Evolutionary conservation across 1,140 invertebrate species (phyloP).

Genomic region (Parapsyche elsis): DNA sequence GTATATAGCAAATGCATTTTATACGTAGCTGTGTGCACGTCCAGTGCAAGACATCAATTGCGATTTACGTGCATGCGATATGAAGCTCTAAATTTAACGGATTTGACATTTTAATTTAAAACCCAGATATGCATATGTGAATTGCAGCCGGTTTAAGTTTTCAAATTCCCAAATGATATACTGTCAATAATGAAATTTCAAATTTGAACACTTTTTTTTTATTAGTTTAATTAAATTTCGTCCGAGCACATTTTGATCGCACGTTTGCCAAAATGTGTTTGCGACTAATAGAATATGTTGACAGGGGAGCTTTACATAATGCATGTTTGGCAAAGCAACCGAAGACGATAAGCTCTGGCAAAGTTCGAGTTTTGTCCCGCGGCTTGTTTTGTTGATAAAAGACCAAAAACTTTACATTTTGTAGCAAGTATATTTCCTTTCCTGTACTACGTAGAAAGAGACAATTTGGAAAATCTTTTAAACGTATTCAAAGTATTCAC

Average conservation of each 20-base stretch:
- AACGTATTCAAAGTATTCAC: too few relatives aligned
- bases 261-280: not conserved
- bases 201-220: not conserved
- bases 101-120: not conserved
- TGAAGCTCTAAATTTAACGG: constrained; percentile 5
- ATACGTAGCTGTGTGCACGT: not conserved
- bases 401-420: too few relatives aligned
- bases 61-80: constrained; percentile 15
- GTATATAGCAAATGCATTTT: not conserved
- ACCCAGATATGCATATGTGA: not conserved
- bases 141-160: too few relatives aligned
- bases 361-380: not conserved
- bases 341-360: not conserved
- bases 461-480: too few relatives aligned
- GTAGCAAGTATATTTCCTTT: too few relatives aligned
- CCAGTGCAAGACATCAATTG: constrained; percentile 18
- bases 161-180: too few relatives aligned
- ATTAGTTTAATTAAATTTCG: not conserved
- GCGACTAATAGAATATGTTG: not conserved
- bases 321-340: not conserved
- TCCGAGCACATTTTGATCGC: not conserved
- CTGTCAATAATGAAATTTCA: too few relatives aligned
- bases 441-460: too few relatives aligned
- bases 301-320: not conserved
- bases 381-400: too few relatives aligned